Conservation (phyloP, 2,113 vertebrate genomes). For the Xyrauchen texanus region DNA sequence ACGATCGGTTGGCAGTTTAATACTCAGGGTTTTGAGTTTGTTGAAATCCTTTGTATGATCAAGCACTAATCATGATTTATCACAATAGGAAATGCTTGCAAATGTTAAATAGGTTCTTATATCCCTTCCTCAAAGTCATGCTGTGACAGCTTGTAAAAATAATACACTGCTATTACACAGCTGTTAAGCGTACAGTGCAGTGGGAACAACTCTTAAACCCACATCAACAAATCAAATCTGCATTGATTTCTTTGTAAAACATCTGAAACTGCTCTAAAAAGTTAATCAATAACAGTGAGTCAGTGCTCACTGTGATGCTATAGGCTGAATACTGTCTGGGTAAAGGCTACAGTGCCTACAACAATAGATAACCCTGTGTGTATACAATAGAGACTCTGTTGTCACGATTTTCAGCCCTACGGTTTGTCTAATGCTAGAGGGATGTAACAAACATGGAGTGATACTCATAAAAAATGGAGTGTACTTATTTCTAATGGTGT, state of each 20-base stretch:
- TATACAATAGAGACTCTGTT: background rate
- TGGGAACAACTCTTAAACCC: background rate
- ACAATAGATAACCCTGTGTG: background rate
- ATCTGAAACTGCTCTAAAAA: background rate
- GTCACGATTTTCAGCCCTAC: background rate
- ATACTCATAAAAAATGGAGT: background rate
- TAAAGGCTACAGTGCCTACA: background rate
- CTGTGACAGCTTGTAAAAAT: constrained; percentile 10
- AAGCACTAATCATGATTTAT: background rate
- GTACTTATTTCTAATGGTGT: constrained; percentile 1
- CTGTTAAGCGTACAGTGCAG: background rate
- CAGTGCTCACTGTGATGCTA: background rate
- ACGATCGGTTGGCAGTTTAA: background rate
- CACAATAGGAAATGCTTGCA: background rate
- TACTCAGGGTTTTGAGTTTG: background rate
- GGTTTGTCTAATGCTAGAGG: background rate
- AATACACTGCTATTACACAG: background rate
- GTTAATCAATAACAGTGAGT: constrained; percentile 1
- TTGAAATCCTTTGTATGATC: background rate
- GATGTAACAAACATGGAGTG: background rate
- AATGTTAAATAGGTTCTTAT: background rate
- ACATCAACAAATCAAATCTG: constrained; percentile 9
- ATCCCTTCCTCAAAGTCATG: background rate
- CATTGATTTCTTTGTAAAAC: background rate
- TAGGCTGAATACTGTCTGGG: background rate